Percentiles rank a stretch among this genome's conserved stretches.
Evolutionary conservation across 35 echinoderm and acorn worm species (phyloP).

Genomic region (Hemicentrotus pulcherrimus): DNA sequence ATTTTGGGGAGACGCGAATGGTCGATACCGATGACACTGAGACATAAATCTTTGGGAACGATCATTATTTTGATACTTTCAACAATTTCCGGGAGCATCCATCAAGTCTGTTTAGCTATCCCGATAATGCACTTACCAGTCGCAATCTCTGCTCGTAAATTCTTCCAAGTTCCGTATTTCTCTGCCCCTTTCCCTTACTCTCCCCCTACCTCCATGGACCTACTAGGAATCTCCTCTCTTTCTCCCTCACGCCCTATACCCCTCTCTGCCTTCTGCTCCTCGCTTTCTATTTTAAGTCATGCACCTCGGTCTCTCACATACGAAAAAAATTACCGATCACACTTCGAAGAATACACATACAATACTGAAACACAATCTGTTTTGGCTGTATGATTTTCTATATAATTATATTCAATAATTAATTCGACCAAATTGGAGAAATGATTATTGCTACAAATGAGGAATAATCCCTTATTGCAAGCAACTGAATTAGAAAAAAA

Average conservation of each 20-base stretch:
- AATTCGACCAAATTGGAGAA: too few relatives aligned
- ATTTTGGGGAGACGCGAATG: background rate
- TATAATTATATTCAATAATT: too few relatives aligned
- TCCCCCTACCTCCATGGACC: too few relatives aligned
- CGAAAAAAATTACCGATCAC: too few relatives aligned
- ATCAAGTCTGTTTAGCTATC: background rate
- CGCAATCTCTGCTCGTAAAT: background rate
- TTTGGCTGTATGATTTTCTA: too few relatives aligned
- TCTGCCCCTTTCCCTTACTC: too few relatives aligned
- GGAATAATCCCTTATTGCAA: too few relatives aligned
- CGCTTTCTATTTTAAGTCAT: background rate
- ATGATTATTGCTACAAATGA: too few relatives aligned
- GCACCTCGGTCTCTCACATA: background rate
- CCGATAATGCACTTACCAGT: background rate
- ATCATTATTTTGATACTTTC: conserved; percentile 14
- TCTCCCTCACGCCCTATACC: background rate
- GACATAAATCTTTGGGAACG: background rate
- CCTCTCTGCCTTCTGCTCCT: background rate
- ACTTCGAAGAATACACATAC: too few relatives aligned
- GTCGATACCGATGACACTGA: background rate
- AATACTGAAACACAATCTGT: too few relatives aligned
- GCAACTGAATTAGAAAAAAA: too few relatives aligned
- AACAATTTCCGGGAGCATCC: background rate
- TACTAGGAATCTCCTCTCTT: background rate
- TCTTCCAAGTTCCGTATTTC: background rate